Conservation (phyloP, 1,140 invertebrate genomes). For the Solen grandis region DNA sequence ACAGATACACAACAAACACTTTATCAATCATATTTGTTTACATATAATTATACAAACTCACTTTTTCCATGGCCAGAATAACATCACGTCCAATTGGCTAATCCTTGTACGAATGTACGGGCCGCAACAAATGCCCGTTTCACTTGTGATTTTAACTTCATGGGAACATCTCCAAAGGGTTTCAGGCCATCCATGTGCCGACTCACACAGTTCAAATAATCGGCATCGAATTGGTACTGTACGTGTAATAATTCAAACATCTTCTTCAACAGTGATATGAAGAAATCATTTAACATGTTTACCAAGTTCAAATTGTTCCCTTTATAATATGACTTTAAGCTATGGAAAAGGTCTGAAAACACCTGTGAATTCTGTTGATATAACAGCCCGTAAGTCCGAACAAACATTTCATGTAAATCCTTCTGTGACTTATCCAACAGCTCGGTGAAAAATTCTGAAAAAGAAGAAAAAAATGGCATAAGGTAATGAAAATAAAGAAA, state of each 20-base stretch:
- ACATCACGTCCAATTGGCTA: slow-evolving; percentile 92
- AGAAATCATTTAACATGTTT: slow-evolving; percentile 95
- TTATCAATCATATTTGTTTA: not conserved
- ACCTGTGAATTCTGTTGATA: slow-evolving; percentile 97
- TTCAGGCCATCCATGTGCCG: slow-evolving; percentile 95
- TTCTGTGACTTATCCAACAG: slow-evolving; percentile 90
- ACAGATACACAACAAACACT: not conserved
- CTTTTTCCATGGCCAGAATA: slow-evolving; percentile 90
- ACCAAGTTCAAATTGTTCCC: slow-evolving; percentile 88
- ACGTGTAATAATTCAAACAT: slow-evolving; percentile 96
- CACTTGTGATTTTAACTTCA: slow-evolving; percentile 93
- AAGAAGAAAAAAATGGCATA: slow-evolving; percentile 52
- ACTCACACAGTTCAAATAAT: slow-evolving; percentile 92
- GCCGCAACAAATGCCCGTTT: slow-evolving; percentile 96
- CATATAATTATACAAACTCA: slow-evolving; percentile 81
- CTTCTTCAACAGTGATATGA: slow-evolving; percentile 94
- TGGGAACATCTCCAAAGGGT: slow-evolving; percentile 96
- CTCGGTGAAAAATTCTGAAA: slow-evolving; percentile 92
- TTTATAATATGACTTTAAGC: slow-evolving; percentile 94
- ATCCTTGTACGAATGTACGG: slow-evolving; percentile 93
- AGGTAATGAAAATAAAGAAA: too few relatives aligned
- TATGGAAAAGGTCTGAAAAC: slow-evolving; percentile 94
- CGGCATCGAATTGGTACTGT: slow-evolving; percentile 93
- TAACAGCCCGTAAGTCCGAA: slow-evolving; percentile 95
- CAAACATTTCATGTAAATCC: slow-evolving; percentile 97